Conservation (phyloP, 2,113 vertebrate genomes). For the Pyrgilauda ruficollis region DNA sequence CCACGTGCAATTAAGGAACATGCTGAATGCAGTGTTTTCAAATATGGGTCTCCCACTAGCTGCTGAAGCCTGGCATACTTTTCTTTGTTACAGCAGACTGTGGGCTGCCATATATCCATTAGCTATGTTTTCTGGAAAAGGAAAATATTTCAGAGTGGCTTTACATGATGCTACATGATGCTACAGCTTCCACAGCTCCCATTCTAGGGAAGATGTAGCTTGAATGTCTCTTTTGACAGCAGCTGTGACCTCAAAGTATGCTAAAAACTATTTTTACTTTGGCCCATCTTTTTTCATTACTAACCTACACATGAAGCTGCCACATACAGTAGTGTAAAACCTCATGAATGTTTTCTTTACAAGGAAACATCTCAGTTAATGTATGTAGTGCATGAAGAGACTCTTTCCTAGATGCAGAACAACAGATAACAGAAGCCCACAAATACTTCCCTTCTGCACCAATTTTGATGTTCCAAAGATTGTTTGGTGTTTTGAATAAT, state of each 20-base stretch:
- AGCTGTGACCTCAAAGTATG: neutral
- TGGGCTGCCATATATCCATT: neutral
- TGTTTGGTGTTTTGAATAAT: conserved; percentile 13
- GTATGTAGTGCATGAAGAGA: neutral
- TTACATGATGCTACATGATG: neutral
- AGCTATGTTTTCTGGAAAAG: neutral
- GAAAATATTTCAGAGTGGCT: neutral
- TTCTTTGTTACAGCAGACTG: neutral
- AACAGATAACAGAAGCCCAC: neutral
- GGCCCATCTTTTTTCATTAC: neutral
- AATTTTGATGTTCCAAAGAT: conserved; percentile 43
- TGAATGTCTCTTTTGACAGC: neutral
- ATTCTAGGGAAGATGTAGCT: neutral
- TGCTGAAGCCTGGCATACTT: fast-evolving
- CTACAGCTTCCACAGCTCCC: neutral
- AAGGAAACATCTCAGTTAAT: neutral
- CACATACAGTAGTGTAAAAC: neutral
- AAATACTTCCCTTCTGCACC: conserved; percentile 13
- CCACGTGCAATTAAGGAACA: neutral
- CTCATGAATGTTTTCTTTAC: neutral
- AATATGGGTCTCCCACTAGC: neutral
- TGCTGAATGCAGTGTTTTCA: neutral
- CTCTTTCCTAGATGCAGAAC: conserved; percentile 3
- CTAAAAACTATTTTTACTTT: neutral
- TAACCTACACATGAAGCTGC: neutral